Evolutionary conservation across 2,888 invertebrate species (phyloP).

Genomic region (Auanema freiburgensis): DNA sequence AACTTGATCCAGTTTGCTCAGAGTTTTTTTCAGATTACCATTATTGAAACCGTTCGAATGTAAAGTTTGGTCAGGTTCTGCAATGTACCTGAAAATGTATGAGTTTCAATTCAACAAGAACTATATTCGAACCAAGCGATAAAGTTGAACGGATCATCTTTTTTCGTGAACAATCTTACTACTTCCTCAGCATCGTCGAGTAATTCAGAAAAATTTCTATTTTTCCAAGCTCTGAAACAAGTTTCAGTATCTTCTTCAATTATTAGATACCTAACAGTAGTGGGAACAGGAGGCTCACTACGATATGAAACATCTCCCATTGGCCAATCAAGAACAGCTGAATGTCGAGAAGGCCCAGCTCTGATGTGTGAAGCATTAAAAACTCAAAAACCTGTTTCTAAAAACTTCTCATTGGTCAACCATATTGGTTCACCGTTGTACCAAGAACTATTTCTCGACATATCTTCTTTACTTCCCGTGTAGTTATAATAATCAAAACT

Average conservation of each 20-base stretch:
- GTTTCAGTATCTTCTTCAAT: background rate
- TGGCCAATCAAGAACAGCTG: conserved; percentile 43
- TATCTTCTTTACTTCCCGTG: conserved; percentile 30
- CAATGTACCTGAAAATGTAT: conserved; percentile 57
- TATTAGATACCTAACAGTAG: conserved; percentile 19
- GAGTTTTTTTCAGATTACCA: conserved; percentile 38
- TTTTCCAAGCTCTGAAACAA: conserved; percentile 30
- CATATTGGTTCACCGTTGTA: conserved; percentile 41
- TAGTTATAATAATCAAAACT: conserved; percentile 44
- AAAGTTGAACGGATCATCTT: conserved; percentile 64
- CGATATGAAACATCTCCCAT: conserved; percentile 38
- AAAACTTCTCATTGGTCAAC: conserved; percentile 36
- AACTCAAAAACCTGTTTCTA: conserved; percentile 1
- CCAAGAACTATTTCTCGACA: conserved; percentile 30
- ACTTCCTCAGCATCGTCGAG: conserved; percentile 58
- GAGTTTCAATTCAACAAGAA: background rate
- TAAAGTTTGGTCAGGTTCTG: conserved; percentile 65
- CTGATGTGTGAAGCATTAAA: conserved; percentile 5
- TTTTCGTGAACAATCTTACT: conserved; percentile 40
- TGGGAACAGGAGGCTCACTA: conserved; percentile 27
- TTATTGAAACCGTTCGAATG: conserved; percentile 66
- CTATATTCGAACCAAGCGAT: conserved; percentile 63
- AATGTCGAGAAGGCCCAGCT: conserved; percentile 19
- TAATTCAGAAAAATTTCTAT: conserved; percentile 50
- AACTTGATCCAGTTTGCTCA: conserved; percentile 62